Conservation (phyloP, 2,888 invertebrate species). For the Erynnis tages region DNA sequence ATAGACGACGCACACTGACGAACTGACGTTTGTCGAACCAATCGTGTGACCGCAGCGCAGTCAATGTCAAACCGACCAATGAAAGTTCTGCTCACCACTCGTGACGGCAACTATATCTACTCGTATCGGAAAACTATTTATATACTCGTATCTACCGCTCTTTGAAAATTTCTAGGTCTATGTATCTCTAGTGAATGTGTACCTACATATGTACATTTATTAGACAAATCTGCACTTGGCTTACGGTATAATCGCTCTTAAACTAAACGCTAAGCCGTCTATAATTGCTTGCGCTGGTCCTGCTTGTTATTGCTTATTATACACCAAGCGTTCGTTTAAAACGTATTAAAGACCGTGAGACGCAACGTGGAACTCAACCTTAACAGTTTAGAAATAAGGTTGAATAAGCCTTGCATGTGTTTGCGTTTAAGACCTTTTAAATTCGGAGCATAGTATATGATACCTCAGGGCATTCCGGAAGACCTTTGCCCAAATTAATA, state of each 20-base stretch:
- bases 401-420: background rate
- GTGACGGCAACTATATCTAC: no score
- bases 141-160: no score
- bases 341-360: background rate
- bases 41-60: no score
- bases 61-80: no score
- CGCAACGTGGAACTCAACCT: background rate
- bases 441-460: background rate
- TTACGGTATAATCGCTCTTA: conserved; percentile 24
- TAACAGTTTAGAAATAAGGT: background rate
- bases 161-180: no score
- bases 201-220: conserved; percentile 16
- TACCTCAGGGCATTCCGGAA: conserved; percentile 23
- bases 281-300: conserved; percentile 17
- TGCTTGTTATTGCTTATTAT: conserved; percentile 23
- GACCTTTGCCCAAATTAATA: conserved; percentile 21
- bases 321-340: conserved; percentile 3
- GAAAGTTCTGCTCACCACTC: no score
- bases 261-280: conserved; percentile 26
- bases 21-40: no score
- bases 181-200: no score
- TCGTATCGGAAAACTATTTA: no score
- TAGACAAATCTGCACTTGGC: conserved; percentile 15
- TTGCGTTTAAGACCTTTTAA: background rate
- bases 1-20: no score